Base-by-base conservation (phyloP, 2,113 vertebrate genomes). In the Haemorhous mexicanus region DNA sequence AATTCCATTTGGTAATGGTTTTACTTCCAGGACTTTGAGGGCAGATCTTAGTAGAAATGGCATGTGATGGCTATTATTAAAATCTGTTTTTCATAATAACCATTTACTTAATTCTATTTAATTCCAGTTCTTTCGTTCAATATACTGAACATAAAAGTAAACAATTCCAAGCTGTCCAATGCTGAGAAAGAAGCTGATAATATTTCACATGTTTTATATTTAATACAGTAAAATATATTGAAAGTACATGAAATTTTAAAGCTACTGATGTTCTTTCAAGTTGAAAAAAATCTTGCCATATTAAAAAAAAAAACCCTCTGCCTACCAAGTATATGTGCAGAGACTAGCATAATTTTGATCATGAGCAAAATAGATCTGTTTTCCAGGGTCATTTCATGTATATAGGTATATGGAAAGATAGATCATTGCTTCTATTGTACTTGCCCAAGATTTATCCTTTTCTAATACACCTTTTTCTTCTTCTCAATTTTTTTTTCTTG, bases 1-100 rank as follows among this genome's bases (percentile, higher is more conserved):
- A 53, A 90, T 95, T 96, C 95, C 9, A 78, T 93, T 94, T 93
- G 33, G 12, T 74, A 89, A 90, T 7, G 16, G 43, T 68, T 62
- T 59, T 94, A 59, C 32, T 89, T 95, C 84, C 27, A 66, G 52
- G 72, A 82, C 26, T 75, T 72, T 37, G 19, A 83, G 43, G 14
- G 49, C 35, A 79, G 39, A 63, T 89, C 52, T 81, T 92, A 87
- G 69, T 74, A 78, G 59, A 73, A 89, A 70, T 46, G 49, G 19
- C 0, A 0, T 62, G 7, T 83, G 27, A 75, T 85, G 23, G 15
- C 22, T 67, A 9, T 81, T 82, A 84, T 78, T 83, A 68, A 93
- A 69, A 53, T 66, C 44, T 70, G 11, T 13, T 87, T 87, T 81
- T 69, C 7, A 41, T 44, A 59, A 56, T 8, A 87, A 14, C 9